These are phyloP conservation scores for Halocynthia aurantium DNA, from an alignment of 23 tunicate species.

Conservation along the genomic window DNA sequence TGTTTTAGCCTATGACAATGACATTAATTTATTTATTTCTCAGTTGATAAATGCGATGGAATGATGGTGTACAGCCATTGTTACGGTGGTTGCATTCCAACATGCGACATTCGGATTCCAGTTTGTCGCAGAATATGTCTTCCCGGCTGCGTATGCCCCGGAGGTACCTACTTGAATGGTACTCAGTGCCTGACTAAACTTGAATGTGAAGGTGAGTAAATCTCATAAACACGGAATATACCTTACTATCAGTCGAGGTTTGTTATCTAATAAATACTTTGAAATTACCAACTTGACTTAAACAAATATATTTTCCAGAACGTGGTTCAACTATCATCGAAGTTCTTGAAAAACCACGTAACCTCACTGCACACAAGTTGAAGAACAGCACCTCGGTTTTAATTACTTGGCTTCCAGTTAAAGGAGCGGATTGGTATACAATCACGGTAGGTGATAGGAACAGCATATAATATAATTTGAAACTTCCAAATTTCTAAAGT, in stretches of 20 bases:
- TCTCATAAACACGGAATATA: neutral
- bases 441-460: neutral
- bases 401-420: neutral
- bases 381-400: neutral
- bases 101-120: slow-evolving; percentile 8
- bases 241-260: neutral
- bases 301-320: neutral
- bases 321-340: neutral
- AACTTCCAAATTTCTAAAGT: too few relatives aligned
- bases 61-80: slow-evolving; percentile 9
- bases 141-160: slow-evolving; percentile 14
- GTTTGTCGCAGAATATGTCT: slow-evolving; percentile 14
- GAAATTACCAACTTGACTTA: neutral
- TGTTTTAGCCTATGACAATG: too few relatives aligned
- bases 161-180: neutral
- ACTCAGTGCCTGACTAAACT: slow-evolving; percentile 1
- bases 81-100: slow-evolving; percentile 3
- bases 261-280: neutral
- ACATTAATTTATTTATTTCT: neutral
- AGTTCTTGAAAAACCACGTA: neutral
- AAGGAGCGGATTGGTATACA: slow-evolving; percentile 2
- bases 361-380: neutral
- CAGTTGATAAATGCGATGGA: slow-evolving; percentile 12
- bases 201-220: slow-evolving; percentile 2
- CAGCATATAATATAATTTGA: too few relatives aligned